phyloP scores from a whole-genome alignment of 2,888 invertebrate species.

The Volucella inflata region DNA sequence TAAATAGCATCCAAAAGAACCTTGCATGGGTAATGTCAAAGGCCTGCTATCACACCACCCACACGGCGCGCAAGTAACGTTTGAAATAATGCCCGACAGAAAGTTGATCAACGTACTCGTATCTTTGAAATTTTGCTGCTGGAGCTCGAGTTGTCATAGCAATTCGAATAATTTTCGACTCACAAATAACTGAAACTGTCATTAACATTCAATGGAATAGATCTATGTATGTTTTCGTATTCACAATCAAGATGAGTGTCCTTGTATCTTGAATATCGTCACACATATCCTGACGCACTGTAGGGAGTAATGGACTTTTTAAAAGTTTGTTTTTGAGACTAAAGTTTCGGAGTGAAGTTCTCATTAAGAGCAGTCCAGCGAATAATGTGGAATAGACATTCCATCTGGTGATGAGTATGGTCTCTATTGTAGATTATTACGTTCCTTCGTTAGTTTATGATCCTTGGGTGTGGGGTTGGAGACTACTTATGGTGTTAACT shows the following conservation, averaged over 20 bases:
- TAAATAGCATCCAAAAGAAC: slow-evolving; percentile 23
- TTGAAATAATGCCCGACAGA: background rate
- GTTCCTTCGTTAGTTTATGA: slow-evolving; percentile 11
- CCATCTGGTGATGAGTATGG: background rate
- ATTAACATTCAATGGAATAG: slow-evolving; percentile 29
- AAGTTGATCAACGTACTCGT: slow-evolving; percentile 45
- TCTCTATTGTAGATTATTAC: slow-evolving; percentile 7
- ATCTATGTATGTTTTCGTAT: background rate
- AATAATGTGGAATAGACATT: background rate
- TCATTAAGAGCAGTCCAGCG: slow-evolving; percentile 22
- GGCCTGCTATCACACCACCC: background rate
- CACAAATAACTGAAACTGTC: slow-evolving; percentile 31
- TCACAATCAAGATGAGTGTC: background rate
- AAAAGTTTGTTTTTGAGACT: slow-evolving; percentile 19
- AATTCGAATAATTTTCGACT: slow-evolving; percentile 22
- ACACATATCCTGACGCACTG: background rate
- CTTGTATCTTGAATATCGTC: background rate
- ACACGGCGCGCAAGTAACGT: background rate
- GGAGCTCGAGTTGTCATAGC: slow-evolving; percentile 29
- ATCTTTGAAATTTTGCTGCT: slow-evolving; percentile 3
- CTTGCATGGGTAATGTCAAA: background rate
- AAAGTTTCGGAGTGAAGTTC: slow-evolving; percentile 27
- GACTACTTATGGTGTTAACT: background rate
- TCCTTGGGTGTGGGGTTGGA: background rate
- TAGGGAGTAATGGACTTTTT: slow-evolving; percentile 3